Base-by-base conservation (phyloP, 2,113 vertebrate species). In the Egretta garzetta region DNA sequence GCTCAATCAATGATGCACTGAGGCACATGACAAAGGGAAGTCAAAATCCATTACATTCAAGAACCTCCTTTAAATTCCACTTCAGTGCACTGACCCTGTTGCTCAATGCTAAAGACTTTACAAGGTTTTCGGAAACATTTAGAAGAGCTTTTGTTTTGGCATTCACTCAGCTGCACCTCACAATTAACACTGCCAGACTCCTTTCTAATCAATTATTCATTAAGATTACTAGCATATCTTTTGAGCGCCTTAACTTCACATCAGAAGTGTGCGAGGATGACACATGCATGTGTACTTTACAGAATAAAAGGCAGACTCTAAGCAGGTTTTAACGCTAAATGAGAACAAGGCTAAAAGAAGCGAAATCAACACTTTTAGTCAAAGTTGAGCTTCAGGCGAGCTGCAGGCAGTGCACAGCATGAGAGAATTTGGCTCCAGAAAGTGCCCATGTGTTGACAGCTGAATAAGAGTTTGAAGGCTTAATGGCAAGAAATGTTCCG, bases 291-390 rank as follows among this genome's bases (percentile, higher is more conserved):
- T 98, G 97, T 98, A 96, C 97, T 98, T 98, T 98, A 80, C 97
- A 97, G 96, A 98, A 98, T 97, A 97, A 98, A 98, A 98, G 97
- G 93, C 96, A 95, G 97, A 96, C 98, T 98, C 97, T 96, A 90
- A 98, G 98, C 98, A 96, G 97, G 98, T 95, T 98, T 98, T 97
- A 99, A 98, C 97, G 86, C 96, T 98, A 99, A 99, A 98, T 98
- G 98, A 98, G 98, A 99, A 99, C 99, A 99, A 98, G 98, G 98
- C 98, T 98, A 98, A 99, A 98, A 98, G 98, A 98, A 98, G 98
- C 98, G 98, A 99, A 99, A 99, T 98, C 98, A 98, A 98, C 97
- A 98, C 98, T 99, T 99, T 99, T 97, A 99, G 98, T 99, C 98
- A 99, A 99, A 99, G 99, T 98, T 97, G 98, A 99, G 99, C 99